Percentiles rank a stretch among this genome's conserved stretches.
Conservation (phyloP, 23 tunicate genomes). For the Ascidia mentula region DNA sequence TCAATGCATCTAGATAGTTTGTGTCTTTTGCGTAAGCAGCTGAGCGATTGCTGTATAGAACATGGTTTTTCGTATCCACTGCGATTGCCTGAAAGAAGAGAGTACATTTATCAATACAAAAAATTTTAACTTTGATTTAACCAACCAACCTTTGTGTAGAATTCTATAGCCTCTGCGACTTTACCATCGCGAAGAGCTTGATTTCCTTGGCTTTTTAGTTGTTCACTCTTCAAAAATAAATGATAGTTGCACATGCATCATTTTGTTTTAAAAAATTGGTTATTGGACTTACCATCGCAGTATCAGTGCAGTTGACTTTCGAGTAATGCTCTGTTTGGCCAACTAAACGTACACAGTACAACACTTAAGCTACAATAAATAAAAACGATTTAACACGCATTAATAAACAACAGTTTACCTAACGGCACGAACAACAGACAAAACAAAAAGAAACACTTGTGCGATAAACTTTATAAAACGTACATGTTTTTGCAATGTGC, state of each 20-base stretch:
- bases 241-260: no score
- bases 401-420: no score
- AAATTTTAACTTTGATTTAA: background rate
- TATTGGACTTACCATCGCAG: no score
- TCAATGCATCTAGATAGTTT: slow-evolving; percentile 46
- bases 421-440: no score
- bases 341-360: no score
- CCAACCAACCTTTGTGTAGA: slow-evolving; percentile 80
- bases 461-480: no score
- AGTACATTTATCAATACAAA: background rate
- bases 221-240: slow-evolving; percentile 5
- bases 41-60: slow-evolving; percentile 86
- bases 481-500: slow-evolving; percentile 1
- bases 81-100: slow-evolving; percentile 65
- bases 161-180: slow-evolving; percentile 69
- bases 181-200: slow-evolving; percentile 53
- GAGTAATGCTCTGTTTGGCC: no score
- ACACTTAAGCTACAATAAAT: no score
- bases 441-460: no score
- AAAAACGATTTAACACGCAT: no score
- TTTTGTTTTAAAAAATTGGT: no score
- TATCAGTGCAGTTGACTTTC: no score
- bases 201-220: slow-evolving; percentile 82
- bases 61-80: slow-evolving; percentile 72
- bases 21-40: slow-evolving; percentile 87